These are phyloP conservation scores for Neoitamus cyanurus DNA, from an alignment of 2,888 invertebrate genomes.

Conservation along the genomic window DNA sequence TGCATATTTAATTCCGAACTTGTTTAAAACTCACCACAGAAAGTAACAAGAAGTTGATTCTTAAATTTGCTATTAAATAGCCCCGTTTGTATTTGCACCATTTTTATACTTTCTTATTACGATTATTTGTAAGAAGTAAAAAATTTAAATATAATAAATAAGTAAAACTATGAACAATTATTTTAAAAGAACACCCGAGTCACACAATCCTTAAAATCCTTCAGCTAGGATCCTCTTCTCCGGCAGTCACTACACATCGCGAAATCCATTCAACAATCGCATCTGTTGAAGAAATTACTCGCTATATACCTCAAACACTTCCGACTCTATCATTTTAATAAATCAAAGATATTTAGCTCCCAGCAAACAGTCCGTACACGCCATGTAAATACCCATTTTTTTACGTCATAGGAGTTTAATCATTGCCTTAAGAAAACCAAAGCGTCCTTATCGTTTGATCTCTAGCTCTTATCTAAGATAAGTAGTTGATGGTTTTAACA, in stretches of 20 bases:
- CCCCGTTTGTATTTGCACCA: background rate
- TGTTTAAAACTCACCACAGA: conserved; percentile 19
- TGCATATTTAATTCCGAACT: too few species aligned
- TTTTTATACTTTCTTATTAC: background rate
- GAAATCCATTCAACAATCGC: background rate
- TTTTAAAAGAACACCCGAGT: background rate
- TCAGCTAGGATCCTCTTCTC: background rate
- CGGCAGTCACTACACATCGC: background rate
- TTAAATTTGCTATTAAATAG: background rate
- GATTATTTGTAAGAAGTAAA: background rate
- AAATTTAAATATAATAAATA: background rate
- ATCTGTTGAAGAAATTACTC: background rate
- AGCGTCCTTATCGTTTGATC: background rate
- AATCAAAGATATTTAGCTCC: background rate
- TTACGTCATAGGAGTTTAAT: conserved; percentile 8
- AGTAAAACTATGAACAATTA: background rate
- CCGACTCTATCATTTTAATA: background rate
- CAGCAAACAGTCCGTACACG: background rate
- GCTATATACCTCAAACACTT: background rate
- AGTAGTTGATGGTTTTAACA: background rate
- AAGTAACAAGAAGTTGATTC: conserved; percentile 31
- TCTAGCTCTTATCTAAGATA: background rate
- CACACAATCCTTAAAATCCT: background rate
- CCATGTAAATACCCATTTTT: background rate
- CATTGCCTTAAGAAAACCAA: background rate